Evolutionary conservation across 2,113 vertebrate genomes (phyloP), one percentile per base, ranked within the genome.

Genomic region (Paraplagusia blochii): DNA sequence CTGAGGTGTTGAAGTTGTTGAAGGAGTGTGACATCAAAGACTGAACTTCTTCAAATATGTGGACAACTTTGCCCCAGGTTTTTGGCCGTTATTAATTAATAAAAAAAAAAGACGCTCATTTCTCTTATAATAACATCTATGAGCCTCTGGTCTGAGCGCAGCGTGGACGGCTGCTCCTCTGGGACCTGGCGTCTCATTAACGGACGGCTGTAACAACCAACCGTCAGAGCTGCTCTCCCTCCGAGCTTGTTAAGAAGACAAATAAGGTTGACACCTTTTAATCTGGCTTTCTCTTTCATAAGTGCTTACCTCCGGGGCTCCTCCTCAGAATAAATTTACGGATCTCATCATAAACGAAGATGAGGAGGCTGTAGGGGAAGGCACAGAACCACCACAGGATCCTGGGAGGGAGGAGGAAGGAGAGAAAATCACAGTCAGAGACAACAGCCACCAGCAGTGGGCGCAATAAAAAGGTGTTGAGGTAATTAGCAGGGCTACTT

Each of bases 301-400:
- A 52, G 18, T 8, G 39, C 88, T 88, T 77, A 92, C 91, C 91
- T 87, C 91, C 91, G 4, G 91, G 90, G 51, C 22, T 22, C 39
- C 84, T 79, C 58, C 91, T 81, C 56, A 92, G 69, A 75, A 92
- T 92, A 4, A 82, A 76, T 73, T 92, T 92, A 61, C 91, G 87
- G 60, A 91, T 54, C 63, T 92, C 91, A 40, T 92, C 91, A 40
- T 92, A 92, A 66, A 91, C n/a, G 74, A 92, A 92, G 82, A 92
- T 92, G 57, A 92, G 85, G 1, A 91, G 66, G 62, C 89, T 91
- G 82, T 92, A 92, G 0, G 90, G 90, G 48, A 92, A 68, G 69
- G 88, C 90, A 45, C 90, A 92, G 76, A 92, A 91, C 90, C 91
- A 92, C 90, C 89, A 92, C 48, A 68, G 40, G 44, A 82, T 51